These are phyloP conservation scores for Hipparchia sbordonii DNA, from an alignment of 2,888 invertebrate genomes.

Conservation along the genomic window DNA sequence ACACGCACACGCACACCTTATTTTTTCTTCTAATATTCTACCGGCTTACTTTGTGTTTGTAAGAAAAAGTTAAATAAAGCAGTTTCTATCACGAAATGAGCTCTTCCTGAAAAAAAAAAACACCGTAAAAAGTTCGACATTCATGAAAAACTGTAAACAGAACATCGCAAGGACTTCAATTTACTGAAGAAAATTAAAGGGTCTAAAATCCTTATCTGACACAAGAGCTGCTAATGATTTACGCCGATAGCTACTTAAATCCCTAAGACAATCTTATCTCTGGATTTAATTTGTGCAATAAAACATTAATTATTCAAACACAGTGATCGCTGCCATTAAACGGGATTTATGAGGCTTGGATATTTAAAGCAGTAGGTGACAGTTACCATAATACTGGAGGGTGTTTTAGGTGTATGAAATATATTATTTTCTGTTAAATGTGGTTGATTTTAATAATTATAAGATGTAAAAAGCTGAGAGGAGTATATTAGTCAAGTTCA, in stretches of 20 bases:
- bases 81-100: too few relatives aligned
- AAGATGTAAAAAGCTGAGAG: too few relatives aligned
- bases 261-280: slow-evolving; percentile 14
- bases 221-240: slow-evolving; percentile 17
- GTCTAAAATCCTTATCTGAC: slow-evolving; percentile 10
- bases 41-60: too few relatives aligned
- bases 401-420: too few relatives aligned
- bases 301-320: slow-evolving; percentile 23
- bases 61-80: too few relatives aligned
- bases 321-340: slow-evolving; percentile 19
- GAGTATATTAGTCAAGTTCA: too few relatives aligned
- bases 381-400: not conserved
- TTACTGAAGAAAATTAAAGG: not conserved
- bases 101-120: not conserved
- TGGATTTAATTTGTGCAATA: slow-evolving; percentile 16
- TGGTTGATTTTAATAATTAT: too few relatives aligned
- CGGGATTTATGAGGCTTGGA: slow-evolving; percentile 18
- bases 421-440: too few relatives aligned
- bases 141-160: not conserved
- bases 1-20: too few relatives aligned
- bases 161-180: not conserved
- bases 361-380: slow-evolving; percentile 9
- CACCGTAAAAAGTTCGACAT: not conserved
- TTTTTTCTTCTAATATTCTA: too few relatives aligned
- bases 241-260: slow-evolving; percentile 11